Base-by-base conservation (phyloP, 2,888 invertebrate genomes). In the Cephalotes varians region DNA sequence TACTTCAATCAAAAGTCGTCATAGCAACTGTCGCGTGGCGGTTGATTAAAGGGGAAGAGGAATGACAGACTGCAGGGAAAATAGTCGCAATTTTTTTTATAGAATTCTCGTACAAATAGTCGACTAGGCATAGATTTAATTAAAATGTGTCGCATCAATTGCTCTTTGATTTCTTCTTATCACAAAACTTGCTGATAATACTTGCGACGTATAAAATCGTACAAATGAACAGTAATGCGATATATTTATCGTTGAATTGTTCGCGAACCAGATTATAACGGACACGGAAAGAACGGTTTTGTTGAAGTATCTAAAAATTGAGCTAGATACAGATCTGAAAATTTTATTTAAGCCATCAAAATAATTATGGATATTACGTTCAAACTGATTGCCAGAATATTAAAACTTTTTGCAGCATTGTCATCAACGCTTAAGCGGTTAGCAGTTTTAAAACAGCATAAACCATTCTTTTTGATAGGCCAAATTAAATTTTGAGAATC, bases 1-100 rank as follows among this genome's bases (percentile, higher is more conserved):
- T 77, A 76, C 82, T 88, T 88, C 87, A 87, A 90, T 90, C 89
- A 89, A 90, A 89, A 90, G 87, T 89, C 84, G 90, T 90, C 90
- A 83, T 88, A 87, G 90, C 88, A 86, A 88, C 87, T 83, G 76
- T 76, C 49, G 34, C 73, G 54, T 54, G 79, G 21, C 37, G 62
- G 60, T 25, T 82, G 86, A 84, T 84, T 85, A 85, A 85, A 58
- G 34, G 37, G 60, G 34, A 83, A 67, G 18, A 56, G 25, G 12
- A 67, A 67, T 34, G 37, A 37, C 31, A 21, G n/a, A 21, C 31
- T 25, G 49, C 21, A 40, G 62, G 56, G 40, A 34, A 25, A 79
- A 47, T 18, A 21, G 69, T 77, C 31, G 44, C 44, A 71, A 34
- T 47, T 47, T 69, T n/a, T 69, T 56, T n/a, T 9, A 69, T 49